Conservation (phyloP, 1,140 invertebrate species). For the Carcinoscorpius rotundicauda region DNA sequence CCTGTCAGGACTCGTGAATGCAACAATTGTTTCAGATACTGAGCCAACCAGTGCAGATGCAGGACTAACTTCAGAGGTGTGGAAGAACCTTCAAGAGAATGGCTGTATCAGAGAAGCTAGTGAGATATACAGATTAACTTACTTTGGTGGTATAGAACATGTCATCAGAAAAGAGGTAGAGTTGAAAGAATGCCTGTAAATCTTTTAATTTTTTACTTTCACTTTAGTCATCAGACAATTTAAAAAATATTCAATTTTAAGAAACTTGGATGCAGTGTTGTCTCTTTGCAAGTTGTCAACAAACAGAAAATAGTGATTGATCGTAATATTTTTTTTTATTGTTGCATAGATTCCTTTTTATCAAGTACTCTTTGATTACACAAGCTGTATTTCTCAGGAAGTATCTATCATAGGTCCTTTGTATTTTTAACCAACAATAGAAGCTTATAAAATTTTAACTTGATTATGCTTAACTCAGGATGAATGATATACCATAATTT, state of each 20-base stretch:
- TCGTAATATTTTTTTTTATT: too few relatives aligned
- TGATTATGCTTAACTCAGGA: too few relatives aligned
- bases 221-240: not conserved
- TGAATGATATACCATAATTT: too few relatives aligned
- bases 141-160: conserved; percentile 71
- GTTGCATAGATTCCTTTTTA: too few relatives aligned
- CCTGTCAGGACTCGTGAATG: conserved; percentile 68
- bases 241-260: not conserved
- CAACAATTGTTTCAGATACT: conserved; percentile 26
- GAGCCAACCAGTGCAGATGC: conserved; percentile 29
- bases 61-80: conserved; percentile 54
- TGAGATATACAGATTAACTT: conserved; percentile 68
- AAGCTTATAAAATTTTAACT: too few relatives aligned
- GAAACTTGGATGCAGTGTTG: too few relatives aligned
- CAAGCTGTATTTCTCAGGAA: too few relatives aligned
- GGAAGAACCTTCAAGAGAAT: conserved; percentile 41
- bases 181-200: conserved; percentile 6
- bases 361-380: too few relatives aligned
- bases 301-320: too few relatives aligned
- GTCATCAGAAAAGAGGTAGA: conserved; percentile 56
- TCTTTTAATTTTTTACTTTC: conserved; percentile 12
- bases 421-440: too few relatives aligned
- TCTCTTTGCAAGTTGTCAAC: too few relatives aligned
- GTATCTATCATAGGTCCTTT: too few relatives aligned
- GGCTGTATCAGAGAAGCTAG: conserved; percentile 38